Base-by-base conservation (phyloP, 2,797 vertebrate species). In the Darevskia nairensis region DNA sequence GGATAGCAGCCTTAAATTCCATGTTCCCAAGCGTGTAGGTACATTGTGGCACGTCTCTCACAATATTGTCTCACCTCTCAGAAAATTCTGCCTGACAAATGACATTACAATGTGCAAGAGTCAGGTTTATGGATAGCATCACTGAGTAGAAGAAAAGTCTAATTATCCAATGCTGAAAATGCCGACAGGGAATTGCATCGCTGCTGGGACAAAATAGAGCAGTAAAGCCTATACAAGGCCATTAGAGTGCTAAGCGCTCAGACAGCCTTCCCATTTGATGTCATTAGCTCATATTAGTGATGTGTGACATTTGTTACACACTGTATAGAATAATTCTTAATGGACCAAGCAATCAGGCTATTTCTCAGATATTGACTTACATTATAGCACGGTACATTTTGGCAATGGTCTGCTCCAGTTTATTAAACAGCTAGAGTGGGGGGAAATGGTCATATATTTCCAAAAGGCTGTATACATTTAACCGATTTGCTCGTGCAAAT, bases 261-360 rank as follows among this genome's bases (percentile, higher is more conserved):
- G n/a, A 27, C 32, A n/a, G 29, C 84, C 11, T 66, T 86, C 72
- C 76, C 27, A 82, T 39, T 84, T 85, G 9, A 82, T 2, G 39
- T 25, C 84, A 89, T 66, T 75, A 86, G 25, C 72, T 44, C 39
- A 29, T 68, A 59, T 32, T 82, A 75, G 76, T 86, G 82, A 88
- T 82, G 46, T 84, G 25, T 91, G 75, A n/a, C 82, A 82, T 88
- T 88, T 7, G 0, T 84, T 91, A 27, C 0, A 0, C 9, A 11
- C 89, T 80, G 83, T 72, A 86, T 89, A 83, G 41, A 66, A 83
- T 84, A 88, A 92, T 78, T 94, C 90, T 83, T 89, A 94, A 93
- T 11, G 88, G 92, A 76, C 82, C 72, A 44, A 13, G 93, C 29
- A 55, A 89, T 88, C 90, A 89, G 87, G 93, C 88, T 95, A 92